These are phyloP conservation scores for Zygogramma bicolorata DNA, from an alignment of 2,888 invertebrate species.

Conservation along the genomic window DNA sequence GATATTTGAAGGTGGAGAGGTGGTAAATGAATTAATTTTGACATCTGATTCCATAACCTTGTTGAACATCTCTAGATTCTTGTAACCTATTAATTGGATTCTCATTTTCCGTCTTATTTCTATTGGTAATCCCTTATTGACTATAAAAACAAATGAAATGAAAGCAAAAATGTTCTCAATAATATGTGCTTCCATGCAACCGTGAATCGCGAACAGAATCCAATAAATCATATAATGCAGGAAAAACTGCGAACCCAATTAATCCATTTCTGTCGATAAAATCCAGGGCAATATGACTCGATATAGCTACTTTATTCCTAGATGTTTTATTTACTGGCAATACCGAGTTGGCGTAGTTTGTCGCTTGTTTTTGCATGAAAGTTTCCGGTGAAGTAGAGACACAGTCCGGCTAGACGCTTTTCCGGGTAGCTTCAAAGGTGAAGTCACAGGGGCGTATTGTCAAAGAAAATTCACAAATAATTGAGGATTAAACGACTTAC, in stretches of 20 bases:
- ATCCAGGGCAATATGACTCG: slow-evolving; percentile 23
- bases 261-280: slow-evolving; percentile 25
- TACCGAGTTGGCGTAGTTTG: slow-evolving; percentile 35
- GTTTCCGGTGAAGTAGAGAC: slow-evolving; percentile 37
- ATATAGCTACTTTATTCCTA: slow-evolving; percentile 23
- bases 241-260: slow-evolving; percentile 11
- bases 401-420: slow-evolving; percentile 47
- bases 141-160: too few species aligned
- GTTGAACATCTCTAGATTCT: too few species aligned
- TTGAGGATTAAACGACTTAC: too few species aligned
- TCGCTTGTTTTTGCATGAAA: slow-evolving; percentile 39
- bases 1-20: too few species aligned
- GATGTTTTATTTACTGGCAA: slow-evolving; percentile 37
- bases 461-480: not conserved
- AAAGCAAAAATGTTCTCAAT: too few species aligned
- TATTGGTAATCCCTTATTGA: too few species aligned
- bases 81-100: too few species aligned
- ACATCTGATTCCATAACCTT: too few species aligned
- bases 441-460: not conserved
- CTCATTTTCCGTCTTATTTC: too few species aligned
- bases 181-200: too few species aligned
- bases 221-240: not conserved
- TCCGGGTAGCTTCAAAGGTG: slow-evolving; percentile 40
- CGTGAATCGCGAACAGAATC: not conserved
- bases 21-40: too few species aligned